A percentile compares a stretch with the other conserved stretches of the same genome.
phyloP scores from a whole-genome alignment of 1,140 invertebrate genomes.

The Lanistes nyassanus region DNA sequence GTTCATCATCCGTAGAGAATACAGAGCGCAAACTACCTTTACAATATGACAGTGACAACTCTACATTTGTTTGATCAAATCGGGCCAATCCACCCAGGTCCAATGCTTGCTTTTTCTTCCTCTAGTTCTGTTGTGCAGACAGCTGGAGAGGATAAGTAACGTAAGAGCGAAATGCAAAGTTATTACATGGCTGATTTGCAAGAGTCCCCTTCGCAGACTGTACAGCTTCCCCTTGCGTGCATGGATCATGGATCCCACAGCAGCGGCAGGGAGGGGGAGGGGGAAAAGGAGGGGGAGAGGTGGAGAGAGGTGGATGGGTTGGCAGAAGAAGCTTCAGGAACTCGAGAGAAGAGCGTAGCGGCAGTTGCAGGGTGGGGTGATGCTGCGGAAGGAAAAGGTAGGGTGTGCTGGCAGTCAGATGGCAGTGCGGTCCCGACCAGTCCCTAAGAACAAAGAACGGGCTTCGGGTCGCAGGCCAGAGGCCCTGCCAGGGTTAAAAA shows the following conservation, averaged over 20 bases:
- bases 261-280: not conserved
- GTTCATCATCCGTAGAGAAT: no score
- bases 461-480: not conserved
- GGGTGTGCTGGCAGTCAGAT: not conserved
- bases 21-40: no score
- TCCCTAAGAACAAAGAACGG: not conserved
- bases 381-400: not conserved
- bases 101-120: not conserved
- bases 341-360: no score
- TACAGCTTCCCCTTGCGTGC: not conserved
- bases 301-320: not conserved
- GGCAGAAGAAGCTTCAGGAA: no score
- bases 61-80: no score
- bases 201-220: not conserved
- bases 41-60: no score
- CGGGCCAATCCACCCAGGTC: not conserved
- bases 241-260: conserved; percentile 1
- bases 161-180: not conserved
- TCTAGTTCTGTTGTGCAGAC: not conserved
- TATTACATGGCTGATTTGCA: conserved; percentile 11
- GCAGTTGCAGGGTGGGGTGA: no score
- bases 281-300: conserved; percentile 1
- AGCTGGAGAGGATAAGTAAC: not conserved
- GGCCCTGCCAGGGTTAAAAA: not conserved
- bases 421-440: not conserved